Evolutionary conservation across 2,797 vertebrate species (phyloP).

Genomic region (Echeneis naucrates): DNA sequence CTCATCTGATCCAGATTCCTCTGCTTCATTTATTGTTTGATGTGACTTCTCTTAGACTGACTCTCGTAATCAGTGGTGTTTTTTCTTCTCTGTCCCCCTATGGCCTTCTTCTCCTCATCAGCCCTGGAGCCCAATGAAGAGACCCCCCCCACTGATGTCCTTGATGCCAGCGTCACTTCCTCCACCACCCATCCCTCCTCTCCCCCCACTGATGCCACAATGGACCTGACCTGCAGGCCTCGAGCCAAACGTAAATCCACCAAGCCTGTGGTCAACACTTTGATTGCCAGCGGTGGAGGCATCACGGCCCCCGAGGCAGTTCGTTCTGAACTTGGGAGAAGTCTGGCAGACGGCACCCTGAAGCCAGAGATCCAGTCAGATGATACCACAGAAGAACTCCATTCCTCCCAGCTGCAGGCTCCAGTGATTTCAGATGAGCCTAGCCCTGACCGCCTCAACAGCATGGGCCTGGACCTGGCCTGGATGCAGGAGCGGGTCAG

Average conservation of each 20-base stretch:
- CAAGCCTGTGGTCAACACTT: conserved; percentile 28
- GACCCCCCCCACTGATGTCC: conserved; percentile 26
- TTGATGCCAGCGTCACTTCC: conserved; percentile 29
- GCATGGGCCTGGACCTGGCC: conserved; percentile 74
- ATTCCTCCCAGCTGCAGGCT: conserved; percentile 42
- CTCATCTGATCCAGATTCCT: too few species aligned
- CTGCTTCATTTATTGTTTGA: too few species aligned
- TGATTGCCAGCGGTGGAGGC: background rate
- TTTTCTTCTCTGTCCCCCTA: background rate
- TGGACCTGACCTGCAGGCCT: conserved; percentile 72
- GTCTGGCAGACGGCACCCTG: conserved; percentile 37
- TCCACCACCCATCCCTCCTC: conserved; percentile 32
- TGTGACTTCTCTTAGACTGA: too few species aligned
- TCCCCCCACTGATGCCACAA: conserved; percentile 51
- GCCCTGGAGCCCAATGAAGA: conserved; percentile 62
- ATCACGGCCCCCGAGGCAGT: background rate
- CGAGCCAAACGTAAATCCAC: conserved; percentile 53
- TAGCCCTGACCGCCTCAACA: conserved; percentile 64
- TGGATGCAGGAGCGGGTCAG: conserved; percentile 80
- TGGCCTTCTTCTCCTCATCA: conserved; percentile 20
- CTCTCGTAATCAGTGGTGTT: too few species aligned
- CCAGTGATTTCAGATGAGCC: conserved; percentile 55
- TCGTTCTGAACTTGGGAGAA: conserved; percentile 38
- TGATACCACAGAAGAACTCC: conserved; percentile 38
- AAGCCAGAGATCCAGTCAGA: conserved; percentile 68